Evolutionary conservation across 2,888 invertebrate genomes (phyloP).

Genomic region (Nymphalis c-album): DNA sequence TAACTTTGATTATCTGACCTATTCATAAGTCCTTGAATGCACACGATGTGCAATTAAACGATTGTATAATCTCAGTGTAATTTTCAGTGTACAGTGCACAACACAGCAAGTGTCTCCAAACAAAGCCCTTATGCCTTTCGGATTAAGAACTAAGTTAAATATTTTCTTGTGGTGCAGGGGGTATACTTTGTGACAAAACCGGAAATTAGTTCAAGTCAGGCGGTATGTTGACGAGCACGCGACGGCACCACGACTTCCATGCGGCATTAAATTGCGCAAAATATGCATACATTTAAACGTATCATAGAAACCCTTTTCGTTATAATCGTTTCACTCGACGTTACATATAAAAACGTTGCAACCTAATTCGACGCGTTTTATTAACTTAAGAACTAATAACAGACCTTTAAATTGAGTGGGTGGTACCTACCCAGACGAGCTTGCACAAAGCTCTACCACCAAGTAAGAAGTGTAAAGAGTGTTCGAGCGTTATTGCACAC

Average conservation of each 20-base stretch:
- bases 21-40: conserved; percentile 26
- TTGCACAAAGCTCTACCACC: no score
- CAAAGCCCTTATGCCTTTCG: not conserved
- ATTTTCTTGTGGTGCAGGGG: conserved; percentile 3
- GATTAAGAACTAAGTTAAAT: conserved; percentile 15
- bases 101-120: not conserved
- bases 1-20: conserved; percentile 19
- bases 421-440: no score
- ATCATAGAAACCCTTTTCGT: no score
- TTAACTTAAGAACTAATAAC: no score
- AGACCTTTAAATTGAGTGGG: no score
- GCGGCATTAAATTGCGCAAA: conserved; percentile 31
- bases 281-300: not conserved
- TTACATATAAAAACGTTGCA: no score
- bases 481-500: no score
- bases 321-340: no score
- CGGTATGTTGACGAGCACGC: conserved; percentile 41
- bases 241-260: conserved; percentile 38
- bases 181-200: conserved; percentile 46
- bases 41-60: conserved; percentile 19
- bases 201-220: conserved; percentile 48
- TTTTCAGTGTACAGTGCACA: conserved; percentile 13
- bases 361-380: no score
- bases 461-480: no score
- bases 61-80: conserved; percentile 23